Conservation (phyloP, 2,888 invertebrate species). For the Lycaena phlaeas region DNA sequence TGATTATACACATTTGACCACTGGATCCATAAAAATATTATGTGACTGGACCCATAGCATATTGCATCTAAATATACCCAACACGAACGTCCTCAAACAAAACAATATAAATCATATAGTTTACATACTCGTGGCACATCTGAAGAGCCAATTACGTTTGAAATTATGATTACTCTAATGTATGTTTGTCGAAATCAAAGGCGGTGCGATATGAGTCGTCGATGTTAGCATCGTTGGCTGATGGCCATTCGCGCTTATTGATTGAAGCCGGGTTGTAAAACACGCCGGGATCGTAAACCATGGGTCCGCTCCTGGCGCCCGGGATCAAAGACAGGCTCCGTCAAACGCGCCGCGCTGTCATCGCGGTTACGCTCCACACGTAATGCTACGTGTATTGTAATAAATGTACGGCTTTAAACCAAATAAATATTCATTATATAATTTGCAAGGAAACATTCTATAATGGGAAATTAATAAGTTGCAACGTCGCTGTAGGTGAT, state of each 20-base stretch:
- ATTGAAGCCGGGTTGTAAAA: constrained; percentile 55
- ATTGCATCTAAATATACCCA: no score
- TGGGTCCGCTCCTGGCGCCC: constrained; percentile 54
- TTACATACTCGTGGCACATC: constrained; percentile 4
- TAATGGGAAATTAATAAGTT: no score
- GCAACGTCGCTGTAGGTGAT: no score
- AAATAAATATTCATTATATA: no score
- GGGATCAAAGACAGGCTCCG: constrained; percentile 58
- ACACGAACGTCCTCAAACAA: neutral
- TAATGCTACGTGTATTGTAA: no score
- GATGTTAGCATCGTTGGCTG: constrained; percentile 33
- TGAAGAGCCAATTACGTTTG: constrained; percentile 8
- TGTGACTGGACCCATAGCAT: no score
- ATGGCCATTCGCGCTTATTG: constrained; percentile 40
- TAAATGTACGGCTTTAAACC: no score
- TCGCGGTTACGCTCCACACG: no score
- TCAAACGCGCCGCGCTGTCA: constrained; percentile 62
- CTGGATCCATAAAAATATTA: no score
- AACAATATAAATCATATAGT: constrained; percentile 6
- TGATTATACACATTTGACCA: no score
- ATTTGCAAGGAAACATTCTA: no score
- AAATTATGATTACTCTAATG: constrained; percentile 13
- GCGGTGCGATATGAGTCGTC: constrained; percentile 28
- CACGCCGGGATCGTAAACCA: constrained; percentile 60
- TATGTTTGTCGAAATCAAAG: constrained; percentile 20